Evolutionary conservation across 2,113 vertebrate genomes (phyloP).

Genomic region (Gymnogyps californianus): DNA sequence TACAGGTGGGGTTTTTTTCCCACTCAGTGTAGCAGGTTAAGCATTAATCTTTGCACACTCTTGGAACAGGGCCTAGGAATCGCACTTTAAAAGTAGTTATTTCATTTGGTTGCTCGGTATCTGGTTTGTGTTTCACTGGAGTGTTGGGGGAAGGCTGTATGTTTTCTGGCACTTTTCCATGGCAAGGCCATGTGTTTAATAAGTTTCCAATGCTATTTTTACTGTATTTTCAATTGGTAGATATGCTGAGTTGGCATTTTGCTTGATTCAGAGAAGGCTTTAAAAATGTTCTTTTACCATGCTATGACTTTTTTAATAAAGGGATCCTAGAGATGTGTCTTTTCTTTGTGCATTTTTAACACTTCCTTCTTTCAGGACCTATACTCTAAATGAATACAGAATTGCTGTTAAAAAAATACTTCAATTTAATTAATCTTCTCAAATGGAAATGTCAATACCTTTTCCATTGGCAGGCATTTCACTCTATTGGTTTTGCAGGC

Average conservation of each 20-base stretch:
- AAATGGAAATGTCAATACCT: not conserved
- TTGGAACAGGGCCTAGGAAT: not conserved
- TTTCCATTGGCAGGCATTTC: not conserved
- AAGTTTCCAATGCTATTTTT: constrained; percentile 30
- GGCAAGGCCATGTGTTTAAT: constrained; percentile 33
- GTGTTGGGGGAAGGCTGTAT: not conserved
- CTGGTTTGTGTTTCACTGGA: constrained; percentile 42
- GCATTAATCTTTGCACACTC: constrained; percentile 35
- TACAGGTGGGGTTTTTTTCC: not conserved
- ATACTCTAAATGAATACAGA: not conserved
- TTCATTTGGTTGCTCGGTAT: not conserved
- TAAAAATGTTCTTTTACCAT: constrained; percentile 14
- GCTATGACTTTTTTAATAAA: not conserved
- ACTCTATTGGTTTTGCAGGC: not conserved
- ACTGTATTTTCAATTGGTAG: constrained; percentile 41
- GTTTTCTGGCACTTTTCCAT: not conserved
- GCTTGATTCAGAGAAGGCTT: constrained; percentile 44
- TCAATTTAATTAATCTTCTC: not conserved
- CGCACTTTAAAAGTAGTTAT: not conserved
- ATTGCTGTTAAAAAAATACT: not conserved
- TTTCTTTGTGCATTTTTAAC: not conserved
- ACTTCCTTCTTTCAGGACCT: not conserved
- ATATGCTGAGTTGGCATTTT: constrained; percentile 31
- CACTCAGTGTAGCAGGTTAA: not conserved
- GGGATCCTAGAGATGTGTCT: not conserved